Base-by-base conservation (phyloP, 2,888 invertebrate genomes). In the Pecten maximus region DNA sequence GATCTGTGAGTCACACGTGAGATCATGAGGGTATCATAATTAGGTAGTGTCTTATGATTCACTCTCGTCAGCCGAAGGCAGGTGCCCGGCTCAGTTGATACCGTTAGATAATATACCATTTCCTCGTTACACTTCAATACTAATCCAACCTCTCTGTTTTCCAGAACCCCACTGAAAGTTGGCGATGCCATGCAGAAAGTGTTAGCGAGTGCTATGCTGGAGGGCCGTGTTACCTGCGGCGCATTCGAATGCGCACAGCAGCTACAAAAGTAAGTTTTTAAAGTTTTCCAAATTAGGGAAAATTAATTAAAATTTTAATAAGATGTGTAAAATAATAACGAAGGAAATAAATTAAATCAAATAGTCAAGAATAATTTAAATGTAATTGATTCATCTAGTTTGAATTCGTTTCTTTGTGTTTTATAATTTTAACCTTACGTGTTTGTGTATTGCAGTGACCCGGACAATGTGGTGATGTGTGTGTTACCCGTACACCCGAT, bases 161-260 rank as follows among this genome's bases (percentile, higher is more conserved):
- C 74, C 74, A 74, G 74, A 74, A 74, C 74, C 74, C 28, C 74
- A 74, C 74, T 74, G 74, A 74, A 74, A 12, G 28, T 35, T 74
- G 74, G 74, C 28, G 74, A 74, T 74, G 74, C 74, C 74, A 74
- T 74, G 74, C 74, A 74, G 35, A 74, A 19, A 10, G 74, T 74
- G 35, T 35, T 74, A 35, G 74, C 74, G 8, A 74, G 74, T 74
- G 74, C 74, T 35, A 74, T 74, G 74, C 28, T 74, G 74, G 74
- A 74, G 74, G 28, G 74, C 74, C 28, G 74, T 15, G 74, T 74
- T 4, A 74, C 74, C 3, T 74, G 74, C 35, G 74, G 74, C 28
- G 74, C 74, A 74, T 74, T 74, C 16, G 74, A 74, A 74, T 74
- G 74, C 74, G 74, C 74, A 74, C 74, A 74, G 74, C 74, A 74